Evolutionary conservation across 37 sponge, comb jelly and placozoan genomes (phyloP), one percentile per base, ranked within the genome.

Genomic region (Lycopodina hypogea): DNA sequence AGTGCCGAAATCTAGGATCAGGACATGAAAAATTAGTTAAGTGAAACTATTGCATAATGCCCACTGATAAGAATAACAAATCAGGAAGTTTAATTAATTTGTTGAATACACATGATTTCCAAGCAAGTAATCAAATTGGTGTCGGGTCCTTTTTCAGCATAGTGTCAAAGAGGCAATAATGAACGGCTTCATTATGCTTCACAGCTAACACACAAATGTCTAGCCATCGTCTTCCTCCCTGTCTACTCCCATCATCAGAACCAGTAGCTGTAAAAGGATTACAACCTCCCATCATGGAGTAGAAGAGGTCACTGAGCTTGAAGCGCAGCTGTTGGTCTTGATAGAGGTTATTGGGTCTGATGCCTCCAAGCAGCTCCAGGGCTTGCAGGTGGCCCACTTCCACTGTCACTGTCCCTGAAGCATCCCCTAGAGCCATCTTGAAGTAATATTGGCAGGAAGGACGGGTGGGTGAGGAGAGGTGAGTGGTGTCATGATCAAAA

Each of bases 301-400:
- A 68, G 17, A 86, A 67, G 48, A 29, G 1, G 0, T 40, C 55
- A 19, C 58, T n/a, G 4, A 79, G 60, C 15, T 42, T 0, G 26
- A 52, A 48, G 15, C 86, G 62, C 21, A 56, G 48, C 1, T 29
- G 28, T 19, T 58, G 68, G 34, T 79, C 0, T 8, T 26, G 55
- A 36, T 71, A 64, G n/a, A 86, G 52, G 48, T 78, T 78, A 3
- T 66, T 73, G 9, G 86, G 80, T 23, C 68, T 36, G 34, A 66
- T 2, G 1, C 48, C 66, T 33, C 36, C 17, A 18, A 86, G 68
- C n/a, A 86, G 78, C 7, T 39, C 8, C 19, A 41, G 11, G 1
- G 80, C 73, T 48, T 78, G 35, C 0, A 37, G 28, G 15, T 59
- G 35, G 29, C 34, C n/a, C 3, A 86, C 68, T 51, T 78, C 42